These are phyloP conservation scores for Eidolon dupreanum DNA, from an alignment of 2,797 vertebrate genomes.

Conservation along the genomic window DNA sequence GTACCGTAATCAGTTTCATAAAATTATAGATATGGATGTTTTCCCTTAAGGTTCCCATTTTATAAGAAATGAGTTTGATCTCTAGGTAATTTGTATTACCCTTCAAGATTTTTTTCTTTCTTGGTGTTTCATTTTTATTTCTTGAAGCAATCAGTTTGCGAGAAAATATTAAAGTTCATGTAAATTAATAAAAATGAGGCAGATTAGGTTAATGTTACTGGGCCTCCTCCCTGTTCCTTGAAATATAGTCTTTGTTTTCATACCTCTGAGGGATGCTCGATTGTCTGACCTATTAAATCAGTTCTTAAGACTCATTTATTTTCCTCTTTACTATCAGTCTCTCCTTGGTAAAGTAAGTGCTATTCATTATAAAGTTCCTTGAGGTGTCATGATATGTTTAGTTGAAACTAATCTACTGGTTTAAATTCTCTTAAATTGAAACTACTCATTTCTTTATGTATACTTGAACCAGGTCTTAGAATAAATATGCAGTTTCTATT, in stretches of 20 bases:
- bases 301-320: slow-evolving; percentile 6
- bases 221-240: neutral
- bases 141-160: slow-evolving; percentile 30
- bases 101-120: slow-evolving; percentile 41
- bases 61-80: slow-evolving; percentile 37
- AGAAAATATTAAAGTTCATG: slow-evolving; percentile 46
- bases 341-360: neutral
- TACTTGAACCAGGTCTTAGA: slow-evolving; percentile 30
- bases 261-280: neutral
- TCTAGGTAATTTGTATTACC: neutral
- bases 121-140: slow-evolving; percentile 60
- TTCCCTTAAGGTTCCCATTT: neutral
- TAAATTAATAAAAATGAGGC: slow-evolving; percentile 46
- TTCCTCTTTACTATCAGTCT: slow-evolving; percentile 44
- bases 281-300: slow-evolving; percentile 49
- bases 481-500: slow-evolving; percentile 30
- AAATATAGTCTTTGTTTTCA: slow-evolving; percentile 33
- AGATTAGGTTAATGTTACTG: neutral
- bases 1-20: neutral
- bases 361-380: slow-evolving; percentile 59
- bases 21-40: slow-evolving; percentile 5
- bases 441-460: slow-evolving; percentile 31
- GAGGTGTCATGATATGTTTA: neutral
- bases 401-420: neutral
- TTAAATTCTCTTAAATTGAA: slow-evolving; percentile 25